Base-by-base conservation (phyloP, 2,113 vertebrate genomes). In the Podiceps cristatus region DNA sequence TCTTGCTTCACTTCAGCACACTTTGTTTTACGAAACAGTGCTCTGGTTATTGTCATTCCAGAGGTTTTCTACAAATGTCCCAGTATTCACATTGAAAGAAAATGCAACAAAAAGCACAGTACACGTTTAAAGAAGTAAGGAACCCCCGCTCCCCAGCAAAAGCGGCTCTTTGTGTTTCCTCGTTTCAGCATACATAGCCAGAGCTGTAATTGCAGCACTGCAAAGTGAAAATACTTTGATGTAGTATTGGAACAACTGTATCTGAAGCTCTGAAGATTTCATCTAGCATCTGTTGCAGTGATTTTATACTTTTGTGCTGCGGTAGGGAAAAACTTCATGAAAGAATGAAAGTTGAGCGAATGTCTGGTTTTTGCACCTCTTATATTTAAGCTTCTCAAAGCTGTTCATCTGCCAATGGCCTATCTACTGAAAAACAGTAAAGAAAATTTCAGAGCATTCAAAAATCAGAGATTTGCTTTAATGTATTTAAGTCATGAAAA, bases 31-130 rank as follows among this genome's bases (percentile, higher is more conserved):
- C 27, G 31, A 75, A 94, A 92, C 81, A 95, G 73, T 87, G 58
- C 56, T 31, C 40, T 63, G 25, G 80, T 95, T 72, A 83, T 75
- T 92, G 66, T 25, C 78, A 86, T 93, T 93, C 77, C 89, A 94
- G 68, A 78, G 55, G 62, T 92, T 96, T 95, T 81, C 86, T 82
- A 92, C 80, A 94, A 89, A 85, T 47, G 69, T 91, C 77, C 69
- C 77, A 78, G 73, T 95, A 76, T 88, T 96, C 79, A 27, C 76
- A 76, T 0, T 69, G 76, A 93, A 95, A 84, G 60, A 95, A 87
- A 94, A 93, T 2, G 35, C 49, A 95, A 91, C 64, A 85, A 91
- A 87, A 88, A 93, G 42, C 88, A 80, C 42, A 93, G 76, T 25
- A 64, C 29, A 7, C 9, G 6, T 49, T 91, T 87, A 66, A 76